These are phyloP conservation scores for Eupithecia dodoneata DNA, from an alignment of 2,888 invertebrate species.

Conservation along the genomic window DNA sequence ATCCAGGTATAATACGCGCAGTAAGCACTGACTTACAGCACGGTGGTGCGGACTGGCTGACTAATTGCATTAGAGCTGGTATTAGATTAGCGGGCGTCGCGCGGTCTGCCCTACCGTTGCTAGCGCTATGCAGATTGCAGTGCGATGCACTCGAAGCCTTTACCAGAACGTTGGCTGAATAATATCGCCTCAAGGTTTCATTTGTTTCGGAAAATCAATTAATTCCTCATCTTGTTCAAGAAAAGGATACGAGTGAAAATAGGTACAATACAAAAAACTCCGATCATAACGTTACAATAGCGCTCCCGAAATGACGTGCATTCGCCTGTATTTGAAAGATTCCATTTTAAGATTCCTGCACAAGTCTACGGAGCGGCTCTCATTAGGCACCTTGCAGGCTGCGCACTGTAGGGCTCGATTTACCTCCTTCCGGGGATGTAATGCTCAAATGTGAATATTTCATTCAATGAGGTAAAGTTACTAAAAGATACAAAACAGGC, in stretches of 20 bases:
- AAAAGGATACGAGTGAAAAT: background rate
- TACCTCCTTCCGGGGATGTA: background rate
- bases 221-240: background rate
- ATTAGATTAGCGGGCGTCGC: slow-evolving; percentile 31
- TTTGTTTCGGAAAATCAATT: background rate
- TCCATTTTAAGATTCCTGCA: background rate
- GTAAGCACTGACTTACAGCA: slow-evolving; percentile 22
- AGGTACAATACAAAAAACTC: no score
- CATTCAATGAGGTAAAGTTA: background rate
- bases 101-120: slow-evolving; percentile 38
- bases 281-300: no score
- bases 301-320: no score
- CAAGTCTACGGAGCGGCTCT: background rate
- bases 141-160: background rate
- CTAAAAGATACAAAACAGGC: background rate
- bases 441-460: background rate
- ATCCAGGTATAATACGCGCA: slow-evolving; percentile 5
- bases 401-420: background rate
- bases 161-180: background rate
- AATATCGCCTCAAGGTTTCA: background rate
- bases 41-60: slow-evolving; percentile 11
- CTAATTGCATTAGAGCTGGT: slow-evolving; percentile 31
- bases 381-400: background rate
- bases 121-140: slow-evolving; percentile 17
- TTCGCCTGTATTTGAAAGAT: no score